Conservation (phyloP, 2,797 vertebrate species). For the Chromis chromis region DNA sequence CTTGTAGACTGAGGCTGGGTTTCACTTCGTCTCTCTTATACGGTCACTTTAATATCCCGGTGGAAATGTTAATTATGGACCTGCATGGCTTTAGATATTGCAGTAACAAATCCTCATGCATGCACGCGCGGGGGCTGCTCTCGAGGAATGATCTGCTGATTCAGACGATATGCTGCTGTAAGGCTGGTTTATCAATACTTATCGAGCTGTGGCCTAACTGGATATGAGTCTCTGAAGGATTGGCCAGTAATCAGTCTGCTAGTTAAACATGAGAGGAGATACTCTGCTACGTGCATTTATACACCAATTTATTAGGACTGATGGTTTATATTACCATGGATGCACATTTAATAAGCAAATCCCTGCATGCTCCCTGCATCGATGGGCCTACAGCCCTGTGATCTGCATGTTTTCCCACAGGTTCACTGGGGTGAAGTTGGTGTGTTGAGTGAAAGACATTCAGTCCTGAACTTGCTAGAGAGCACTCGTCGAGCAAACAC, state of each 20-base stretch:
- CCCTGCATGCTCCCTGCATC: not conserved
- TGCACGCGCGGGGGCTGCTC: conserved; percentile 6
- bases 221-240: conserved; percentile 30
- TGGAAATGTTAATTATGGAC: conserved; percentile 58
- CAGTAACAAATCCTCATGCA: conserved; percentile 34
- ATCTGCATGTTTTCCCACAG: conserved; percentile 27
- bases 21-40: conserved; percentile 58
- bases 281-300: conserved; percentile 13
- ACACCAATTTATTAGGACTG: not conserved
- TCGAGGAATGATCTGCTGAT: conserved; percentile 55
- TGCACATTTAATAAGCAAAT: conserved; percentile 8
- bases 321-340: not conserved
- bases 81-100: conserved; percentile 38
- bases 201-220: conserved; percentile 50
- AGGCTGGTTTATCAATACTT: conserved; percentile 59
- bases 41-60: conserved; percentile 58
- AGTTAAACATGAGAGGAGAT: conserved; percentile 29
- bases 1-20: conserved; percentile 29
- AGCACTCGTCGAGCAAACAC: not conserved
- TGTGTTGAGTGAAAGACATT: not conserved
- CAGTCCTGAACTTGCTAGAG: not conserved
- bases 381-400: not conserved
- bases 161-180: conserved; percentile 31
- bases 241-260: conserved; percentile 22
- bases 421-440: not conserved